Percentiles rank a stretch among this genome's conserved stretches.
Evolutionary conservation across 2,113 vertebrate species (phyloP).

Genomic region (Riparia riparia): DNA sequence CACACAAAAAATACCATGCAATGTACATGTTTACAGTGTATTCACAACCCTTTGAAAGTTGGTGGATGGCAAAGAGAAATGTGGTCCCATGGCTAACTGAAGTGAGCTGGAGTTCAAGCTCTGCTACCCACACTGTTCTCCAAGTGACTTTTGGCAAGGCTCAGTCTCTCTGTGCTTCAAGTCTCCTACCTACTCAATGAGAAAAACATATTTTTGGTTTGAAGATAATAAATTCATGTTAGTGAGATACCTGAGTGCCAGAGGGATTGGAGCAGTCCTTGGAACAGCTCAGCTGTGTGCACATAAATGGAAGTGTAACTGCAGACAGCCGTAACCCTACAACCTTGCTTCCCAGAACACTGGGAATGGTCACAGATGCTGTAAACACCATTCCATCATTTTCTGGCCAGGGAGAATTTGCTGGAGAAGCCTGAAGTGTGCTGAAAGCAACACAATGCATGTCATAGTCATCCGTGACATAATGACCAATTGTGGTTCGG

Average conservation of each 20-base stretch:
- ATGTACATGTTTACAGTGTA: background rate
- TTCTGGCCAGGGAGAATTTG: background rate
- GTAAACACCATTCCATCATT: background rate
- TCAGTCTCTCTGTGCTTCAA: background rate
- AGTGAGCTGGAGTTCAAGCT: background rate
- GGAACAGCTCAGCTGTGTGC: background rate
- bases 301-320: background rate
- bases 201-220: background rate
- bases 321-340: background rate
- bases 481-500: background rate
- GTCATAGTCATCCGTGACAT: background rate
- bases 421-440: background rate
- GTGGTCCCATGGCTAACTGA: background rate
- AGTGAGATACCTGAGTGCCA: background rate
- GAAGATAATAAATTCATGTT: background rate
- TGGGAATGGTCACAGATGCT: background rate
- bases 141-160: background rate
- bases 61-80: background rate
- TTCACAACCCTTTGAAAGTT: background rate
- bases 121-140: background rate
- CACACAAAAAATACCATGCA: background rate
- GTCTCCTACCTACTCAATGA: background rate
- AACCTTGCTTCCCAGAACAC: rapidly evolving
- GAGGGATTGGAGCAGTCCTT: background rate
- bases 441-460: background rate